Conservation (phyloP, 2,888 invertebrate genomes). For the Eupeodes luniger region DNA sequence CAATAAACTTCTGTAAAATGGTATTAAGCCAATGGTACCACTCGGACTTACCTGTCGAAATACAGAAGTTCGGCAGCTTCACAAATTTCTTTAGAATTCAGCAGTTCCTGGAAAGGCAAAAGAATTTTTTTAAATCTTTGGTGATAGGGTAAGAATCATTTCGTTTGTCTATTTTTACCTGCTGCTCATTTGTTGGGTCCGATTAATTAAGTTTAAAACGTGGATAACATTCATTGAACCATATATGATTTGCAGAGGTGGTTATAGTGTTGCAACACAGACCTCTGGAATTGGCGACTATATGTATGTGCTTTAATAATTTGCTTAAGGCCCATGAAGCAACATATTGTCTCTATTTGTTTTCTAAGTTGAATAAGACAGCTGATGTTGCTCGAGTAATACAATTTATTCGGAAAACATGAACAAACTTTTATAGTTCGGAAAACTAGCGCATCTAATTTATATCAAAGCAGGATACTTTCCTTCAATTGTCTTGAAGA, state of each 20-base stretch:
- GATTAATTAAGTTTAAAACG: constrained; percentile 36
- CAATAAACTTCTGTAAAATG: constrained; percentile 86
- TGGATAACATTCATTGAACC: constrained; percentile 84
- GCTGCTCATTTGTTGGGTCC: too few relatives aligned
- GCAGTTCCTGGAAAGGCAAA: constrained; percentile 85
- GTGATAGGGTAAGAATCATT: constrained; percentile 83
- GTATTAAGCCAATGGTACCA: constrained; percentile 87
- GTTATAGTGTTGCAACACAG: constrained; percentile 84
- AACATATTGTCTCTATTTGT: constrained; percentile 83
- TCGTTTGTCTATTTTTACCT: background rate
- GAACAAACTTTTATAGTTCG: constrained; percentile 77
- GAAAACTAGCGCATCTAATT: constrained; percentile 82
- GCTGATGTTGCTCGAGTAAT: constrained; percentile 77
- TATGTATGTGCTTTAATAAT: constrained; percentile 85
- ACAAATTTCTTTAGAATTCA: constrained; percentile 83
- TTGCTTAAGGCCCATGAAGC: constrained; percentile 78
- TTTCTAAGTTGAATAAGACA: constrained; percentile 77
- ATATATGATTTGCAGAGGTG: constrained; percentile 82
- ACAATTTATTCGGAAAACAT: constrained; percentile 74
- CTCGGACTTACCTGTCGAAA: constrained; percentile 85
- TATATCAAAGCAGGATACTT: constrained; percentile 80
- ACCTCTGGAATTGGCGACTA: constrained; percentile 85
- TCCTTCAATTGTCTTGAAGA: constrained; percentile 80
- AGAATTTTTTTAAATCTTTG: constrained; percentile 84
- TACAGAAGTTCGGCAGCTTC: constrained; percentile 86